Evolutionary conservation across 2,888 invertebrate species (phyloP), one percentile per base, ranked within the genome.

Genomic region (Ashinkailepas kermadecensis): DNA sequence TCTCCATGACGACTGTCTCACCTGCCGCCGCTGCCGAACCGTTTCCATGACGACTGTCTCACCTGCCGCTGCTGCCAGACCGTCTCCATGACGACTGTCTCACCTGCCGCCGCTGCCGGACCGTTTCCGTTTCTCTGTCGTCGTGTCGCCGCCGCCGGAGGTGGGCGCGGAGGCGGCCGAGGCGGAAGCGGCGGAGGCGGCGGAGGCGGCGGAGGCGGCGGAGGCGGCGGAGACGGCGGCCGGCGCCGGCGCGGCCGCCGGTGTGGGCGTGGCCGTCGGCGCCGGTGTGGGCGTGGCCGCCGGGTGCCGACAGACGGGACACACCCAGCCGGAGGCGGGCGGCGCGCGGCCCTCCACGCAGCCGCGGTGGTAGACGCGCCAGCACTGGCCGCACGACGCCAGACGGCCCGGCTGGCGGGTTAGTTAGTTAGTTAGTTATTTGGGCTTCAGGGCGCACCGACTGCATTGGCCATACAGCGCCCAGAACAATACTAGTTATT

Each of bases 91-190:
- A 39, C 39, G 4, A 39, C 39, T 39, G 39, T 13, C 74, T 74
- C 54, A 74, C 74, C 74, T 74, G 74, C 54, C 18, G 74, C 74
- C 74, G 74, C 74, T 74, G 74, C 8, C 54, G 74, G 54, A 54
- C 8, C 74, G 74, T 6, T 13, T 21, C 74, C 74, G 15, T 21
- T 74, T 74, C 54, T 54, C 54, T 1, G 39, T 1, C 59, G 1
- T 11, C 12, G 59, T 15, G 59, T 11, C 59, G 59, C 59, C 59
- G 11, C 59, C 59, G 59, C 59, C 59, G 59, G 59, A 59, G 59
- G 15, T 59, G 12, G 12, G 11, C 12, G 59, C 59, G 1, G 59
- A 0, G 15, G 12, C 15, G 59, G 12, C 59, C 3, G 59, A 0
- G 59, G 59, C 59, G 59, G 59, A 13, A 58, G 58, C 67, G n/a